Conservation (phyloP, 2,797 vertebrate species). For the Sebastes paucispinis region DNA sequence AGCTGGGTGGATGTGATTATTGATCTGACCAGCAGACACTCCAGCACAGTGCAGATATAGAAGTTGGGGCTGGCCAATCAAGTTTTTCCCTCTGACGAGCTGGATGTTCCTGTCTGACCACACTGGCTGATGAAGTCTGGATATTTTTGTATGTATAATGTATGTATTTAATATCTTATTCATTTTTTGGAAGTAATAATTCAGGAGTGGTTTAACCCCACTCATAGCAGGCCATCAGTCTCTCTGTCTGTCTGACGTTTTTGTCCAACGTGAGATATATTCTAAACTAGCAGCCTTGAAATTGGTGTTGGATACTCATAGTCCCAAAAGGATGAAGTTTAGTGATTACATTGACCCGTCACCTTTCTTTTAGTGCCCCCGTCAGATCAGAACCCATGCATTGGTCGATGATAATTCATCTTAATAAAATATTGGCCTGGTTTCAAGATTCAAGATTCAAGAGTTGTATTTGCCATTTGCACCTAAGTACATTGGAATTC, state of each 20-base stretch:
- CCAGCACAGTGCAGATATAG: not conserved
- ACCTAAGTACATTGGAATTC: no score
- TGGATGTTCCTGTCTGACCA: not conserved
- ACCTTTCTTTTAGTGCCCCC: not conserved
- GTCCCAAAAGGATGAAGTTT: not conserved
- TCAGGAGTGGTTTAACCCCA: not conserved
- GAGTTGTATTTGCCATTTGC: no score
- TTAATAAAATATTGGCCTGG: not conserved
- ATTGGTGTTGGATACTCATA: not conserved
- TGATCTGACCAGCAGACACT: conserved; percentile 39
- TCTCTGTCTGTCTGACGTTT: not conserved
- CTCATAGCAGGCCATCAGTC: not conserved
- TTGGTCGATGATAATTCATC: not conserved
- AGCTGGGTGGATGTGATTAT: conserved; percentile 51
- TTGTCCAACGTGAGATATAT: not conserved
- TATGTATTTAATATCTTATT: conserved; percentile 4
- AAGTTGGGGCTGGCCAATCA: not conserved
- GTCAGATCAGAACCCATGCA: not conserved
- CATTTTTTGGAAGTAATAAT: conserved; percentile 8
- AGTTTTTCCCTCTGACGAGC: not conserved
- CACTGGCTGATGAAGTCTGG: not conserved
- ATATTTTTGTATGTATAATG: conserved; percentile 16
- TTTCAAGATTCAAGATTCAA: not conserved
- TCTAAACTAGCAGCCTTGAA: not conserved
- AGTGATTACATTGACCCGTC: not conserved